phyloP scores from a whole-genome alignment of 35 echinoderm and acorn worm genomes.

The Anneissia japonica region DNA sequence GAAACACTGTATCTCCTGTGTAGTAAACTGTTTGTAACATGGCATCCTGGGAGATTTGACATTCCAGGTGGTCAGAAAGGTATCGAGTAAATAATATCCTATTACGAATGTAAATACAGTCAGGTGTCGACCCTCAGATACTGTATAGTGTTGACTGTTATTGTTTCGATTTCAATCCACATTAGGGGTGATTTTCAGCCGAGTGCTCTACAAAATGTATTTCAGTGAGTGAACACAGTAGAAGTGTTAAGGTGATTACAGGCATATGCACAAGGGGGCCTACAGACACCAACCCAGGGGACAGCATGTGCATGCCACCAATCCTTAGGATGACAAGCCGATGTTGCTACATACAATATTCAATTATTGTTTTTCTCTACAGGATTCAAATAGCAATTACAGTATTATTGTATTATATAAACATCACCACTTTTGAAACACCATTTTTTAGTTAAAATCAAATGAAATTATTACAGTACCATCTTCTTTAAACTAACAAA shows the following conservation, averaged over 20 bases:
- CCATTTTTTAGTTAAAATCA: no score
- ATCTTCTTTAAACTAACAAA: no score
- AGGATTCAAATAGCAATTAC: no score
- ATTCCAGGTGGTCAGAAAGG: not conserved
- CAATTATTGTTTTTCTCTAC: no score
- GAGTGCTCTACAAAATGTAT: no score
- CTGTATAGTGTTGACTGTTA: not conserved
- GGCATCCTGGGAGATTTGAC: not conserved
- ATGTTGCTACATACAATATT: no score
- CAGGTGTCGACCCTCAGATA: not conserved
- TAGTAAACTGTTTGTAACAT: not conserved
- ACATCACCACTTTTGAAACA: no score
- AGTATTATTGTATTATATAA: no score
- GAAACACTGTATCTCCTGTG: not conserved
- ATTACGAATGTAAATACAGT: not conserved
- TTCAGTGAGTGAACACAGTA: not conserved
- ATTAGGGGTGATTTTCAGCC: not conserved
- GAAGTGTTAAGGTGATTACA: no score
- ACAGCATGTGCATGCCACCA: no score
- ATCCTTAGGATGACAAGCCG: no score
- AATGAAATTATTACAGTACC: no score
- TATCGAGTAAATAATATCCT: not conserved
- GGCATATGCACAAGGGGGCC: not conserved
- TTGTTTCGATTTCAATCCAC: not conserved
- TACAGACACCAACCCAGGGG: not conserved